A percentile compares a stretch with the other conserved stretches of the same genome.
phyloP scores from a whole-genome alignment of 1,140 invertebrate species.

The Bombyx mandarina region DNA sequence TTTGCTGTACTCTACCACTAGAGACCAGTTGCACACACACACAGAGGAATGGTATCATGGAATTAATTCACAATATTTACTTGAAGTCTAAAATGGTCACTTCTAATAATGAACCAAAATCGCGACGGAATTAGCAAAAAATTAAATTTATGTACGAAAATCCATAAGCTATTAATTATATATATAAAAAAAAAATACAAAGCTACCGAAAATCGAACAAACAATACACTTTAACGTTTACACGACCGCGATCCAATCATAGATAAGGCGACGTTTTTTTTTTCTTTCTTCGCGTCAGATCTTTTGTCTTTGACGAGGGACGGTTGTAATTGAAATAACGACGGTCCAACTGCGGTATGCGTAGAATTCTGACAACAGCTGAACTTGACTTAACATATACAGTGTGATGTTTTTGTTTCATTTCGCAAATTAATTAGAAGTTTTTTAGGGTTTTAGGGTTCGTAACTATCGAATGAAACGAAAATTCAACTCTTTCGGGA shows the following conservation, averaged over 20 bases:
- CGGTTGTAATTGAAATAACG: conserved; percentile 64
- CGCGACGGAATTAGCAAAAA: not conserved
- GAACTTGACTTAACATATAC: conserved; percentile 20
- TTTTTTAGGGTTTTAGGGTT: no score
- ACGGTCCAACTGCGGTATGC: conserved; percentile 52
- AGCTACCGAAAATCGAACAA: conserved; percentile 59
- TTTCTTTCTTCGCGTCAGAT: conserved; percentile 51
- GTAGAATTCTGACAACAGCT: conserved; percentile 66
- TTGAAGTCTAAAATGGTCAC: no score
- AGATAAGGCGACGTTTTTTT: conserved; percentile 55
- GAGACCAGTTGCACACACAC: no score
- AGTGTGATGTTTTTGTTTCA: conserved; percentile 30
- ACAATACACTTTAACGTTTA: conserved; percentile 59
- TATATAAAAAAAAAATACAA: conserved; percentile 19
- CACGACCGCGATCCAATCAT: conserved; percentile 67
- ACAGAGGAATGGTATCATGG: no score
- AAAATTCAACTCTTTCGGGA: no score
- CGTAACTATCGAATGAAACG: no score
- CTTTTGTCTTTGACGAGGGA: conserved; percentile 69
- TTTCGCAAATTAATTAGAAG: no score
- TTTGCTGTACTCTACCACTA: no score
- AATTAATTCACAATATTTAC: no score
- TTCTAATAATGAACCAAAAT: not conserved
- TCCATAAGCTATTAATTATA: not conserved
- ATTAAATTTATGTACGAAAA: not conserved